Base-by-base conservation (phyloP, 2,797 vertebrate species). In the Lepilemur septentrionalis region DNA sequence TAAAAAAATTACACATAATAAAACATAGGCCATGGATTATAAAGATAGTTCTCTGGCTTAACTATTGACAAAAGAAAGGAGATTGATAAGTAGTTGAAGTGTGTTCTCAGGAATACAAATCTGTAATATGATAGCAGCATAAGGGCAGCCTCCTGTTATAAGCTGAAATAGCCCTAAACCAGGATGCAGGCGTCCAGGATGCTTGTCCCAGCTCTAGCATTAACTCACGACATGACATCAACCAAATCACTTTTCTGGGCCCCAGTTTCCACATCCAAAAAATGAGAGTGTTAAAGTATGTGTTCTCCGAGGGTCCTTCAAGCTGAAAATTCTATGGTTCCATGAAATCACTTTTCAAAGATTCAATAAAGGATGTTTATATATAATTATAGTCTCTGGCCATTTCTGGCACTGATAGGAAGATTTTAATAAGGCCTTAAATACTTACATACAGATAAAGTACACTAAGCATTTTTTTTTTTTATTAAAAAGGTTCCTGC, bases 311-410 rank as follows among this genome's bases (percentile, higher is more conserved):
- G 96, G 81, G 63, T 84, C 41, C 55, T 93, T 95, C 87, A 57
- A 95, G 80, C 87, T 97, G 94, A 95, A 95, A 95, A 82, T 86
- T 41, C 78, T 61, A n/a, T 92, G 61, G 32, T 85, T 85, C 92
- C 93, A 46, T 92, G 84, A 97, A 97, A 91, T 94, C 93, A 50
- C 43, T 96, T 96, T 91, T 96, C 96, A 93, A 90, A 96, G 93
- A 95, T 70, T 96, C 88, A 88, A 73, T 96, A 94, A 94, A 92
- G 57, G 80, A 78, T 96, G 84, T 96, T 97, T 96, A 88, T 91
- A 78, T 91, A 90, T 93, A 95, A 91, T 88, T 90, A 94, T 52
- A 75, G 76, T 93, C 84, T 89, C 91, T 85, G 90, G 73, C 95
- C 76, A 85, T 93, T 93, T 96, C 97, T 81, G 75, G 41, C 67